phyloP scores from a whole-genome alignment of 2,113 vertebrate genomes.

The Pardalotus punctatus region DNA sequence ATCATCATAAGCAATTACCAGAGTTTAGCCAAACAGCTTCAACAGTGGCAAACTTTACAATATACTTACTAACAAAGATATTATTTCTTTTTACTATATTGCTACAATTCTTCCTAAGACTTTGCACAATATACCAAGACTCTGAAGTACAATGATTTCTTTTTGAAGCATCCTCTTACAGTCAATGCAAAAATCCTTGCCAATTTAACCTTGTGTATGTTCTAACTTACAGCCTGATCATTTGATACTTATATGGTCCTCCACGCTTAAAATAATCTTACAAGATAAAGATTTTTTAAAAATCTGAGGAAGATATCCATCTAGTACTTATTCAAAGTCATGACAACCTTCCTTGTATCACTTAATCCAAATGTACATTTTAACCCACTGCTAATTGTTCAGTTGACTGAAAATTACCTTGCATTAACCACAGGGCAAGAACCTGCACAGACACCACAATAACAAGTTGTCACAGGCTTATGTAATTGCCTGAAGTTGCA shows the following conservation, averaged over 20 bases:
- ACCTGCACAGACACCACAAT: background rate
- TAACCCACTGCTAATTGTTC: background rate
- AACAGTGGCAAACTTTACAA: background rate
- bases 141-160: background rate
- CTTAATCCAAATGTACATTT: background rate
- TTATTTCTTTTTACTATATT: background rate
- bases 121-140: background rate
- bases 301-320: background rate
- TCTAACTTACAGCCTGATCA: background rate
- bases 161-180: background rate
- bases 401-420: background rate
- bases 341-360: background rate
- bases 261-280: background rate
- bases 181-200: background rate
- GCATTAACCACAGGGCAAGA: background rate
- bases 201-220: background rate
- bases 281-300: background rate
- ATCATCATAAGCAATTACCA: background rate
- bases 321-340: background rate
- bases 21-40: background rate
- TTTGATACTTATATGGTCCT: background rate
- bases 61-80: background rate
- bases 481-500: background rate
- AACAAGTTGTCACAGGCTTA: background rate
- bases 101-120: background rate